Conservation (phyloP, 2,888 invertebrate species). For the Nysson spinosus region DNA sequence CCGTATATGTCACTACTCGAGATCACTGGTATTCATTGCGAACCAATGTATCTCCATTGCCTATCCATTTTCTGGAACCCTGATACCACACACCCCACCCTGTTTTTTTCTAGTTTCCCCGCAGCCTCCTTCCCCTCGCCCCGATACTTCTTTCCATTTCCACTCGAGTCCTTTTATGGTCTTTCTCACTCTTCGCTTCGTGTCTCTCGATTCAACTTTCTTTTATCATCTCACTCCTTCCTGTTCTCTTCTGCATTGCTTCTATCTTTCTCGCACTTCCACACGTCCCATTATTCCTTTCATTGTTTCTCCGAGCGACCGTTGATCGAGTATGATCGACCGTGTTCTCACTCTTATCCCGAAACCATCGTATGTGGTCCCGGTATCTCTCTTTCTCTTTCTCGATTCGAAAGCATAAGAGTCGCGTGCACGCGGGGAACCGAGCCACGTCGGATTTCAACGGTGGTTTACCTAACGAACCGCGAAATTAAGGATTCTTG, state of each 20-base stretch:
- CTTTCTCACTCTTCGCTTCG: neutral
- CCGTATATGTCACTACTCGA: constrained; percentile 51
- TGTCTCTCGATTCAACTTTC: neutral
- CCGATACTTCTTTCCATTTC: constrained; percentile 18
- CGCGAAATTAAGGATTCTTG: constrained; percentile 46
- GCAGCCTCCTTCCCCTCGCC: constrained; percentile 1
- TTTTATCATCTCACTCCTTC: neutral
- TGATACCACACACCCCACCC: too few species aligned
- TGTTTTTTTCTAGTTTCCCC: neutral
- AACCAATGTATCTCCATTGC: constrained; percentile 2
- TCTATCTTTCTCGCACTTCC: too few species aligned
- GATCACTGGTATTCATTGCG: constrained; percentile 25
- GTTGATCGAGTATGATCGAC: too few species aligned
- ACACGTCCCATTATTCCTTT: too few species aligned
- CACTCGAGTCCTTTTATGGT: constrained; percentile 1
- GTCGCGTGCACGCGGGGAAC: constrained; percentile 19
- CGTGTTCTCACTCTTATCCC: too few species aligned
- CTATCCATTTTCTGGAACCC: too few species aligned
- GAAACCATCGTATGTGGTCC: constrained; percentile 46
- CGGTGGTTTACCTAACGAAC: constrained; percentile 41
- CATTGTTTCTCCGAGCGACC: too few species aligned
- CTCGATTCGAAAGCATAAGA: neutral
- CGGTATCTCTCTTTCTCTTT: constrained; percentile 6
- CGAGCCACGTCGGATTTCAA: constrained; percentile 8
- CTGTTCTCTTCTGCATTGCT: too few species aligned